Evolutionary conservation across 1,140 invertebrate species (phyloP), one percentile per base, ranked within the genome.

Genomic region (Drosophila prosaltans): DNA sequence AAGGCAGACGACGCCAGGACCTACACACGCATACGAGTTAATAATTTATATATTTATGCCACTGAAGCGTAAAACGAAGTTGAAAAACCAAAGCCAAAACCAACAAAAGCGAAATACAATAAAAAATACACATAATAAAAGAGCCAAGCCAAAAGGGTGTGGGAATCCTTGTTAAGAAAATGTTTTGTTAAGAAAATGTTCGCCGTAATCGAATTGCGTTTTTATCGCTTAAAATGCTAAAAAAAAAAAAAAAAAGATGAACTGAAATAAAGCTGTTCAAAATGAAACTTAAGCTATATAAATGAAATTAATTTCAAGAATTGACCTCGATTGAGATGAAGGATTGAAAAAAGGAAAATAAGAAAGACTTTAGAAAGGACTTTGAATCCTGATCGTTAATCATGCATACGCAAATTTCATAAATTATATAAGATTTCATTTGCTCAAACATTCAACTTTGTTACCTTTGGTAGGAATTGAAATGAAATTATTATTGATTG

Each of bases 41-140:
- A 88, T 88, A 88, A 88, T 88, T 88, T 88, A 88, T 88, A 89
- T 89, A 88, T 83, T 88, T 88, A 89, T 88, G 80, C 83, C 80
- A 77, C 73, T 88, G 83, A 88, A 89, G 84, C 83, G 80, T 88
- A 83, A 88, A 88, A 88, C 80, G 84, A 89, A 88, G 84, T 89
- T 88, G 83, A 80, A 89, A 85, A 88, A 88, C 84, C 83, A 89
- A 89, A 78, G 80, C 70, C 77, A 89, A 86, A 83, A 72, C 83
- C 83, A 83, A 83, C 83, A 88, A 89, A 80, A 73, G 68, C 74
- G 69, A 83, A 88, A 88, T 84, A 89, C 83, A 88, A 88, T 88
- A 88, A 89, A 88, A 88, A 83, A 75, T 78, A 89, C 83, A 88
- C 83, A 89, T 89, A 88, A 88, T 88, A 88, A 88, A 86, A 80